A percentile compares a stretch with the other conserved stretches of the same genome.
phyloP scores from a whole-genome alignment of 2,888 invertebrate species.

The Drosophila buzzatii region DNA sequence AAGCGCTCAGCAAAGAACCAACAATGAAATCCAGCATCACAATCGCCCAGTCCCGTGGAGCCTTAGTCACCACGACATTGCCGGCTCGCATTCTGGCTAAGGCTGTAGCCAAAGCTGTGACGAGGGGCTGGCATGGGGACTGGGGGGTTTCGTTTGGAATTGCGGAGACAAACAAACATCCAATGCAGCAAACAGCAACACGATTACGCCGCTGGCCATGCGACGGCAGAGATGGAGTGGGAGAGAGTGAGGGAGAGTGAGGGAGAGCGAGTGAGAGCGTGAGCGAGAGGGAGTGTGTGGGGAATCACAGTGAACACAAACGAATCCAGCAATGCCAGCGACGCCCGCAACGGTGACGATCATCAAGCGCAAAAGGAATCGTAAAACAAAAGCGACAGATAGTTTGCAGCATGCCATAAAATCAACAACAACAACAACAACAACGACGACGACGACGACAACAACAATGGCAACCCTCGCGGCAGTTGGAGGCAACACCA shows the following conservation, averaged over 20 bases:
- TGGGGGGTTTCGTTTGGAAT: slow-evolving; percentile 43
- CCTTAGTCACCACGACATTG: not conserved
- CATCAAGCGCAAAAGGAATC: slow-evolving; percentile 77
- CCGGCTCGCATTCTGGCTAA: slow-evolving; percentile 9
- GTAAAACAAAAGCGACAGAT: slow-evolving; percentile 80
- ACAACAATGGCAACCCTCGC: slow-evolving; percentile 37
- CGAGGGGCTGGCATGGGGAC: not conserved
- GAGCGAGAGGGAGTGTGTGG: too few relatives aligned
- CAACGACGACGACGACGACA: slow-evolving; percentile 31
- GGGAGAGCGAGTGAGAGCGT: not conserved
- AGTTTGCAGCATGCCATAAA: slow-evolving; percentile 72
- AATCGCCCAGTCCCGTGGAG: not conserved
- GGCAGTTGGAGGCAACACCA: slow-evolving; percentile 64
- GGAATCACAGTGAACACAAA: slow-evolving; percentile 14
- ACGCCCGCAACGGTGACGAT: slow-evolving; percentile 63
- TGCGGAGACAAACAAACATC: slow-evolving; percentile 73
- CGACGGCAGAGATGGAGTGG: slow-evolving; percentile 17
- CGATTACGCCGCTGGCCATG: slow-evolving; percentile 69
- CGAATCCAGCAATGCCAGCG: slow-evolving; percentile 34
- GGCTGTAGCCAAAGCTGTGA: not conserved
- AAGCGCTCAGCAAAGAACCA: slow-evolving; percentile 39
- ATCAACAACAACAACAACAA: slow-evolving; percentile 57
- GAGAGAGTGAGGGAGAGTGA: not conserved
- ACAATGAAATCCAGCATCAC: slow-evolving; percentile 55
- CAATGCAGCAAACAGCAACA: slow-evolving; percentile 76